phyloP scores from a whole-genome alignment of 92 coral and sea anemone species.

The Siderastrea siderea region DNA sequence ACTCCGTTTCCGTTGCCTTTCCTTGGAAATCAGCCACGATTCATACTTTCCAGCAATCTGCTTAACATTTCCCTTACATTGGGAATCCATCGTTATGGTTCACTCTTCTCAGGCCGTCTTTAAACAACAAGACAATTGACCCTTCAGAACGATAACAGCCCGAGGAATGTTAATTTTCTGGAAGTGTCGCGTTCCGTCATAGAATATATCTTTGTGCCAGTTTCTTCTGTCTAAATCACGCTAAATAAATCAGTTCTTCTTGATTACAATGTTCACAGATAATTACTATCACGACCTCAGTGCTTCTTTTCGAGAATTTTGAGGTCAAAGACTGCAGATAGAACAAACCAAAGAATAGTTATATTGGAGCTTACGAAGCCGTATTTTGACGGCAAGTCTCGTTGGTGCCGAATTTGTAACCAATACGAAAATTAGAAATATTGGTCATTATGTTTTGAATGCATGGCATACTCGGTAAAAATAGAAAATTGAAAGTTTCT shows the following conservation, averaged over 20 bases:
- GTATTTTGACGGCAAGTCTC: slow-evolving; percentile 13
- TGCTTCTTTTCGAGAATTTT: not conserved
- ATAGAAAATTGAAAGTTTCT: no score
- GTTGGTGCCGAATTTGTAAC: not conserved
- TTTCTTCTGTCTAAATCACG: not conserved
- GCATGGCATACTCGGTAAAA: slow-evolving; percentile 3
- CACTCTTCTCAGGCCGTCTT: not conserved
- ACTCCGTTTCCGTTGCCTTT: not conserved
- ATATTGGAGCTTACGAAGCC: not conserved
- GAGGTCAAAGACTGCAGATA: not conserved
- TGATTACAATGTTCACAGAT: not conserved
- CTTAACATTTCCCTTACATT: not conserved
- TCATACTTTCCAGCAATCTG: slow-evolving; percentile 18
- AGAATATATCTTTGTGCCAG: not conserved
- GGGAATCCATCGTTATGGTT: not conserved
- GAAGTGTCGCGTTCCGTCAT: slow-evolving; percentile 3
- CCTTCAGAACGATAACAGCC: slow-evolving; percentile 2
- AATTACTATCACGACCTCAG: not conserved
- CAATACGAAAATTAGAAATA: slow-evolving; percentile 1
- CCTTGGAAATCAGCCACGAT: not conserved
- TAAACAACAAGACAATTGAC: not conserved
- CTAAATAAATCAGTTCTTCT: not conserved
- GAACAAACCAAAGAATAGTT: not conserved
- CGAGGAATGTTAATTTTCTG: slow-evolving; percentile 1
- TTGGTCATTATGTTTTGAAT: slow-evolving; percentile 12